Conservation (phyloP, 2,797 vertebrate species). For the Saguinus oedipus region DNA sequence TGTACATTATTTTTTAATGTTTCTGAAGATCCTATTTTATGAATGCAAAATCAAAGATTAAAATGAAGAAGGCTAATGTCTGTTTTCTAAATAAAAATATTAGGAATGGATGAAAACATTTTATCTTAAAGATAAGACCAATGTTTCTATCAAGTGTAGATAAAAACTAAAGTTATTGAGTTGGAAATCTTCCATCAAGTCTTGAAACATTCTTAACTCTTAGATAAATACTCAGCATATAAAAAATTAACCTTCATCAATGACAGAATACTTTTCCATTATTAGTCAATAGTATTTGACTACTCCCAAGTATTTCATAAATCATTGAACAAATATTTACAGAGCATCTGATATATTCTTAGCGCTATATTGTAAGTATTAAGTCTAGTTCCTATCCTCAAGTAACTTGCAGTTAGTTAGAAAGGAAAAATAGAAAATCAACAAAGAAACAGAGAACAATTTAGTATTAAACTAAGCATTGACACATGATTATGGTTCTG, state of each 20-base stretch:
- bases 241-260: background rate
- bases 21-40: background rate
- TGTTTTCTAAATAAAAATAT: constrained; percentile 24
- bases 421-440: background rate
- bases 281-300: background rate
- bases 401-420: background rate
- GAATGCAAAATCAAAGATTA: background rate
- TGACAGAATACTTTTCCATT: background rate
- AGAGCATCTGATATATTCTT: background rate
- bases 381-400: background rate
- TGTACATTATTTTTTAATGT: background rate
- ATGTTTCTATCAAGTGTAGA: background rate
- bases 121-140: constrained; percentile 19
- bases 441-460: background rate
- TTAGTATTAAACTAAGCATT: background rate
- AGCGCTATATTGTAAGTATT: background rate
- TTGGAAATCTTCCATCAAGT: background rate
- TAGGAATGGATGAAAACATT: background rate
- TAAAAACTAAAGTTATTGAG: constrained; percentile 17
- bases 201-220: background rate
- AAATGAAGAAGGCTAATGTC: background rate
- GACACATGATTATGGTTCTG: background rate
- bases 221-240: background rate
- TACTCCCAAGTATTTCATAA: constrained; percentile 10
- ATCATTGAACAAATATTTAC: background rate